phyloP scores from a whole-genome alignment of 2,113 vertebrate species.

The Grallaria varia region DNA sequence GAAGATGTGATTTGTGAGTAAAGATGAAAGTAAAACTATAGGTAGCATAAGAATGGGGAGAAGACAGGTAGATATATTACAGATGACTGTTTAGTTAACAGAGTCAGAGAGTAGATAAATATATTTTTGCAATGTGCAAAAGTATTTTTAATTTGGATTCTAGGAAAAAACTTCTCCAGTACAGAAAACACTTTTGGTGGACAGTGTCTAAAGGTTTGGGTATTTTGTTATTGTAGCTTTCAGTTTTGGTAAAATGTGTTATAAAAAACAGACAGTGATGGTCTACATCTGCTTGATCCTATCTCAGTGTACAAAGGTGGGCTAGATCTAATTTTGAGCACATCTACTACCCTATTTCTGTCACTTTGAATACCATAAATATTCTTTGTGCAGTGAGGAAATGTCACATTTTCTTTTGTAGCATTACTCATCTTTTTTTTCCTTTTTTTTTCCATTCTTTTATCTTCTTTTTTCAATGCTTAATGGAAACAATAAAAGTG shows the following conservation, averaged over 20 bases:
- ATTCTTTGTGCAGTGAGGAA: background rate
- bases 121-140: background rate
- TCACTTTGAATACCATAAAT: background rate
- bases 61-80: background rate
- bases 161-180: background rate
- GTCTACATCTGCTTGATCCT: background rate
- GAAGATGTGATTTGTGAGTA: background rate
- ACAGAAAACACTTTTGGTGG: background rate
- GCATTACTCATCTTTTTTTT: background rate
- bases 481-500: background rate
- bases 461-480: background rate
- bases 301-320: accelerated
- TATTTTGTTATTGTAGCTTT: background rate
- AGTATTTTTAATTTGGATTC: background rate
- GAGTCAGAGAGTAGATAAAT: background rate
- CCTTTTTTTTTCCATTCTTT: background rate
- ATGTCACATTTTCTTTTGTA: background rate
- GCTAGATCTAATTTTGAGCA: background rate
- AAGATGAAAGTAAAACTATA: background rate
- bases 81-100: background rate
- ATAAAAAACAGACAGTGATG: background rate
- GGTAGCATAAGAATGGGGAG: background rate
- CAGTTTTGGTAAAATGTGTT: background rate
- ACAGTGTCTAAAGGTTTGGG: background rate
- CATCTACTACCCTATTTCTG: background rate